Evolutionary conservation across 35 echinoderm and acorn worm species (phyloP).

Genomic region (Hemicentrotus pulcherrimus): DNA sequence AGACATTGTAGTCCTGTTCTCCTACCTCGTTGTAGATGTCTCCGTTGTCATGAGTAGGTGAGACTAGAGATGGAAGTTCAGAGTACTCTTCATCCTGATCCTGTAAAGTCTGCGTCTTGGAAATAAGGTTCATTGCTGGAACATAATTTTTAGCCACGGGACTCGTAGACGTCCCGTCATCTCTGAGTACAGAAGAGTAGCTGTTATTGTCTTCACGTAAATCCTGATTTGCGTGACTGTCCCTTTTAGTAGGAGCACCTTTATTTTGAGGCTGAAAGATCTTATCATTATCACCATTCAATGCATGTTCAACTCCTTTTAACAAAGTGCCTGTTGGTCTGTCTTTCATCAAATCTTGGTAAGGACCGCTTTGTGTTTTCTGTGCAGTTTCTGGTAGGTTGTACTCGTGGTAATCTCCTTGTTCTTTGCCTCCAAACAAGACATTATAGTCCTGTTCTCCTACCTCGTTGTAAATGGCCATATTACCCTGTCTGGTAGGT

Average conservation of each 20-base stretch:
- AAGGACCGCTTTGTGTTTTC: background rate
- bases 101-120: no score
- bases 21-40: conserved; percentile 13
- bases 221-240: background rate
- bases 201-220: background rate
- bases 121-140: no score
- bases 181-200: background rate
- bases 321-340: background rate
- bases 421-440: conserved; percentile 15
- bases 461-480: background rate
- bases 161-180: background rate
- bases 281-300: background rate
- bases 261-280: background rate
- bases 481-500: background rate
- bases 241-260: background rate
- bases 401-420: conserved; percentile 18
- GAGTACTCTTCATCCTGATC: background rate
- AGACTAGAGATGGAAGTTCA: background rate
- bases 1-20: conserved; percentile 14
- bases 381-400: background rate
- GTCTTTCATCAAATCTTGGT: background rate
- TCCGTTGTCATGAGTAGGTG: background rate
- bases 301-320: background rate
- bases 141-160: no score
- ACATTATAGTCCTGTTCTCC: conserved; percentile 36